Percentiles rank a stretch among this genome's conserved stretches.
Evolutionary conservation across 1,140 invertebrate genomes (phyloP).

Genomic region (Listronotus bonariensis): DNA sequence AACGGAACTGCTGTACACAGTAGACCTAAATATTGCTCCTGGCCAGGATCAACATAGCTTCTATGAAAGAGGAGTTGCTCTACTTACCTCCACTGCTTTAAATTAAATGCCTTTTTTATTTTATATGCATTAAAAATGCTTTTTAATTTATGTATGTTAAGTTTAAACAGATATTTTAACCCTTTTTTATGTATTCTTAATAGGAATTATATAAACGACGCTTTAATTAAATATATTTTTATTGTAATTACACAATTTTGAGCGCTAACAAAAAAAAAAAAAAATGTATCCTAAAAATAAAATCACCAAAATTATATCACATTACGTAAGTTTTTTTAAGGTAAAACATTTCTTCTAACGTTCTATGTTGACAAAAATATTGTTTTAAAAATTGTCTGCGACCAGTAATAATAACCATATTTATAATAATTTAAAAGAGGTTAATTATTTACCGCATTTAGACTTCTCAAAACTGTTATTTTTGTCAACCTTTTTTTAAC

Average conservation of each 20-base stretch:
- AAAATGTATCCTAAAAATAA: conserved; percentile 19
- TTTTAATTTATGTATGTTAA: conserved; percentile 5
- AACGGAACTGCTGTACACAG: conserved; percentile 91
- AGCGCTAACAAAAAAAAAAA: conserved; percentile 30
- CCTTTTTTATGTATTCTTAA: background rate
- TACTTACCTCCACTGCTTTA: conserved; percentile 87
- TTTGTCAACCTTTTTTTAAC: no score
- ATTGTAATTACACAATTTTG: conserved; percentile 21
- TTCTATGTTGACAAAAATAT: no score
- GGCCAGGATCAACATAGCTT: conserved; percentile 89
- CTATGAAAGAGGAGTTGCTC: conserved; percentile 96
- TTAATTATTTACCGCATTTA: no score
- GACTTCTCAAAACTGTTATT: no score
- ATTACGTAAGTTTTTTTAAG: background rate
- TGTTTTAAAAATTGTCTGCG: no score
- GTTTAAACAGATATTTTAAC: background rate
- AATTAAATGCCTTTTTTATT: conserved; percentile 61
- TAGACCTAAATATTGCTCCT: conserved; percentile 88
- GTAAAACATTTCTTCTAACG: no score
- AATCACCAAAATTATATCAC: conserved; percentile 36
- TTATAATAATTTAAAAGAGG: no score
- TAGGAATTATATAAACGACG: background rate
- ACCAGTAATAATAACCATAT: no score
- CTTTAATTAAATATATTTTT: conserved; percentile 4
- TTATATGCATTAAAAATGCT: background rate